Evolutionary conservation across 2,113 vertebrate genomes (phyloP), one percentile per base, ranked within the genome.

Genomic region (Hypanus sabinus): DNA sequence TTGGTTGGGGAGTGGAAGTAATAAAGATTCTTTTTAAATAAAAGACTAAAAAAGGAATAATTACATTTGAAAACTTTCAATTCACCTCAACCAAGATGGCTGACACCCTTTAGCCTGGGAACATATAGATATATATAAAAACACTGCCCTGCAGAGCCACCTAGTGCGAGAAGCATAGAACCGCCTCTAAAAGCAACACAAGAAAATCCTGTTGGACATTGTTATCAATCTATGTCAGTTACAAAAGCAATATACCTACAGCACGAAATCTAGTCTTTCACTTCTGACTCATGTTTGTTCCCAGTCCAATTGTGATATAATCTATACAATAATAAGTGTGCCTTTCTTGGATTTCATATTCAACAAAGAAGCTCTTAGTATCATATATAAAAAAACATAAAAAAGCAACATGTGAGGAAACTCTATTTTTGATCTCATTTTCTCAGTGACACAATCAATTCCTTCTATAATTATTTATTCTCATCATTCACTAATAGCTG

Each of bases 91-190:
- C 30, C 60, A 90, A 90, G 30, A 90, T 65, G 60, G 85, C 85
- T 90, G 85, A 65, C 57, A 85, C 57, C 14, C 11, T n/a, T n/a
- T 20, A 65, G 14, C 16, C 33, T 65, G 60, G n/a, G 14, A 87
- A 57, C 20, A 5, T 20, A 24, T 18, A 6, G 22, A 20, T 0
- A 9, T 4, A 55, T 5, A 60, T 60, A 85, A 57, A 65, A 65
- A 88, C 27, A 33, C 85, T 90, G 85, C 60, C 30, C 16, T 90
- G 85, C 85, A 90, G 85, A 90, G 85, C 60, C 85, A 90, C 85
- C 85, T 90, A 62, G 30, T 90, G 85, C 36, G 62, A 60, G 18
- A 36, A 65, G 60, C 30, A 16, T 33, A n/a, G 60, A 65, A 90
- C 18, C 18, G n/a, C 85, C 27, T 14, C 24, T n/a, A 62, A 62